Conservation (phyloP, 2,113 vertebrate genomes). For the Sinocyclocheilus anophthalmus region DNA sequence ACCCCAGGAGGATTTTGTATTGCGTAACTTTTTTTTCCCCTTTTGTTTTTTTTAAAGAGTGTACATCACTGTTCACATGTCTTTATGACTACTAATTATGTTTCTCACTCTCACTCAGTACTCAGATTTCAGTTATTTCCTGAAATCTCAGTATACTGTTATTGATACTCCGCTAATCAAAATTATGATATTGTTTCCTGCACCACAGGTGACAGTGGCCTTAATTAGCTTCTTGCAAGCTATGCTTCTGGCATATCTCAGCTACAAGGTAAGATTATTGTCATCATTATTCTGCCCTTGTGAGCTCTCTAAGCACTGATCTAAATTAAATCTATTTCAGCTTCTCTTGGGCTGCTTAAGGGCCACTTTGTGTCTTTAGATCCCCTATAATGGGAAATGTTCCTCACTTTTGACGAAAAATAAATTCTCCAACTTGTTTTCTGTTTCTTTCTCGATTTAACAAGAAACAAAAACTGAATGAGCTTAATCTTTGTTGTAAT, state of each 20-base stretch:
- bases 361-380: not conserved
- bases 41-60: not conserved
- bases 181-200: conserved; percentile 14
- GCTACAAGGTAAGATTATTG: conserved; percentile 89
- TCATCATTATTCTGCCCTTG: not conserved
- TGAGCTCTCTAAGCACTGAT: not conserved
- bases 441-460: not conserved
- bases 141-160: not conserved
- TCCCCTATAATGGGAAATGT: not conserved
- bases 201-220: conserved; percentile 89
- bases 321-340: not conserved
- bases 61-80: not conserved
- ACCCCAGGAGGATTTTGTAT: not conserved
- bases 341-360: not conserved
- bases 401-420: not conserved
- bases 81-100: not conserved
- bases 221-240: conserved; percentile 96
- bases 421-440: not conserved
- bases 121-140: not conserved
- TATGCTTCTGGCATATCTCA: conserved; percentile 97
- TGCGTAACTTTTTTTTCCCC: not conserved
- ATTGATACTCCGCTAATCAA: not conserved
- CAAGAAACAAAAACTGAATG: not conserved
- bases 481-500: not conserved
- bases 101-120: not conserved